Conservation (phyloP, 2,888 invertebrate genomes). For the Iselma pallidipennis region DNA sequence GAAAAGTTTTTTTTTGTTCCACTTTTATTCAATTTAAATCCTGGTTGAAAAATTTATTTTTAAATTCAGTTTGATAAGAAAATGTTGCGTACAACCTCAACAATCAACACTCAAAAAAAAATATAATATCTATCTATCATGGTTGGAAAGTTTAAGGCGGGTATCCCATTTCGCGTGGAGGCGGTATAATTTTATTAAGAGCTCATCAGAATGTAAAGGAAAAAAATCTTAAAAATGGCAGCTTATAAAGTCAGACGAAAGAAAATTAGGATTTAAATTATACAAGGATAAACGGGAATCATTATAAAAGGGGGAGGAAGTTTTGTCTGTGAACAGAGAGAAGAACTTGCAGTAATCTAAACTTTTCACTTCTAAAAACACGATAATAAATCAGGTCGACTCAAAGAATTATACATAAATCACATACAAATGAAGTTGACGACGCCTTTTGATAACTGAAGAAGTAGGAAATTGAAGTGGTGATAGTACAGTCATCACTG, state of each 20-base stretch:
- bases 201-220: background rate
- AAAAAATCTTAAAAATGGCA: background rate
- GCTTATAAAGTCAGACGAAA: background rate
- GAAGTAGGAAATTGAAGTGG: too few relatives aligned
- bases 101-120: background rate
- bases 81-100: background rate
- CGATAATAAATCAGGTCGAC: background rate
- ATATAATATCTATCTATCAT: background rate
- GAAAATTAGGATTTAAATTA: slow-evolving; percentile 15
- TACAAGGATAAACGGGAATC: slow-evolving; percentile 14
- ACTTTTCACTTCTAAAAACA: background rate
- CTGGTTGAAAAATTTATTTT: too few relatives aligned
- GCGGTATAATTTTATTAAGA: background rate
- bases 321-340: background rate
- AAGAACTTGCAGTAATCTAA: background rate
- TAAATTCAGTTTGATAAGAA: too few relatives aligned
- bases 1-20: too few relatives aligned
- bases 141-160: too few relatives aligned
- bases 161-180: background rate
- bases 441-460: too few relatives aligned
- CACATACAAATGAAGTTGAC: background rate
- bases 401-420: background rate
- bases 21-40: too few relatives aligned
- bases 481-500: too few relatives aligned
- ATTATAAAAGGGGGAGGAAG: slow-evolving; percentile 7